Evolutionary conservation across 2,888 invertebrate genomes (phyloP), one percentile per base, ranked within the genome.

Genomic region (Phania funesta): DNA sequence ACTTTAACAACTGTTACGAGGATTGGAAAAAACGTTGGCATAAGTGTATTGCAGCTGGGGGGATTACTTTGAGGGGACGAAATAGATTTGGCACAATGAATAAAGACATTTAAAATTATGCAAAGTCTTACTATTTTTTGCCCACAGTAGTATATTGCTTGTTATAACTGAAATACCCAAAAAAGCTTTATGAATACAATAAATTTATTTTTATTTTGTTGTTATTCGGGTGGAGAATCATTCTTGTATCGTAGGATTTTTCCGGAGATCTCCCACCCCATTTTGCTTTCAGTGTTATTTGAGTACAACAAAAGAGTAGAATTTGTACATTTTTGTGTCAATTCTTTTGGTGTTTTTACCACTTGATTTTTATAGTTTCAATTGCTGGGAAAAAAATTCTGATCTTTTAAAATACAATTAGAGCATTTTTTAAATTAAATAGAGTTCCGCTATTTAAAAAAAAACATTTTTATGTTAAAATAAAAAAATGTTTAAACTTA

Each of bases 211-310:
- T n/a, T n/a, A n/a, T n/a, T n/a, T n/a, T n/a, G n/a, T n/a, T n/a
- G n/a, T n/a, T n/a, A n/a, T n/a, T n/a, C n/a, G n/a, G n/a, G n/a
- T 38, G 11, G 2, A 13, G 35, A 3, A 38, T 2, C 9, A 32
- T 52, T 26, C n/a, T 54, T 54, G 29, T 68, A 54, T 68, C 22
- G 54, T 68, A 44, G n/a, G n/a, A 56, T 44, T 56, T 68, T 7
- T 13, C 4, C 35, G 16, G 11, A 18, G 7, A 32, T 26, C 18
- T 20, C 22, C 58, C 54, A 48, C 24, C 11, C 48, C 24, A 58
- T 60, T 60, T 58, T 48, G n/a, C 48, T 48, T 58, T 48, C 22
- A 58, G 46, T 11, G 46, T 50, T 50, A 50, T 71, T 71, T 60
- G 38, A 29, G 18, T 5, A 50, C 7, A 50, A 48, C 22, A 50